phyloP scores from a whole-genome alignment of 2,888 invertebrate genomes.

The Cepaea hortensis region DNA sequence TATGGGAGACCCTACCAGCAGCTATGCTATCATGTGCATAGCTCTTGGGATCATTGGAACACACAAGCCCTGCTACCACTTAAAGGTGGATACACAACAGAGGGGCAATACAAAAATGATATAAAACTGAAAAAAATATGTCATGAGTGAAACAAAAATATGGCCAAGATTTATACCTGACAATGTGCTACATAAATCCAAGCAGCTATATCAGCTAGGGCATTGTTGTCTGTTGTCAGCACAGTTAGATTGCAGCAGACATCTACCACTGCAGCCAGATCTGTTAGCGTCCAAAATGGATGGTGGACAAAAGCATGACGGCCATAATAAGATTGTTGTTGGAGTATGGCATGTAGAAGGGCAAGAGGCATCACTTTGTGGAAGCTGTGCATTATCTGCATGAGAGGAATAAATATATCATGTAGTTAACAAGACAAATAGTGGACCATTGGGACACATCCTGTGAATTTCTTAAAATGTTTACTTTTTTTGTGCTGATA shows the following conservation, averaged over 20 bases:
- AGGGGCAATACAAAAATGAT: neutral
- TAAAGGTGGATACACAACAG: neutral
- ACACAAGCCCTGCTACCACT: too few relatives aligned
- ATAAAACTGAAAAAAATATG: neutral
- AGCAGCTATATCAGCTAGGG: constrained; percentile 58
- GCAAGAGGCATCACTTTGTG: constrained; percentile 64
- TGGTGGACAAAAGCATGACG: constrained; percentile 61
- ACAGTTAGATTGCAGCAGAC: constrained; percentile 61
- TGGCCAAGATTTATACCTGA: constrained; percentile 22
- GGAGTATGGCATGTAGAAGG: constrained; percentile 67
- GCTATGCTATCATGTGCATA: too few relatives aligned
- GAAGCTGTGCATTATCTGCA: constrained; percentile 51
- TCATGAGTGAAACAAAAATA: neutral
- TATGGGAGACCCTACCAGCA: too few relatives aligned
- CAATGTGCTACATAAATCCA: constrained; percentile 67
- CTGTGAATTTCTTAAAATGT: neutral
- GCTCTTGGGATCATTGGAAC: too few relatives aligned
- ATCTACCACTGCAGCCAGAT: constrained; percentile 67
- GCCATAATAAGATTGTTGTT: constrained; percentile 69
- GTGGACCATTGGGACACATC: neutral
- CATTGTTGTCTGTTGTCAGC: constrained; percentile 53
- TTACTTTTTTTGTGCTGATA: neutral
- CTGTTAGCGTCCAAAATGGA: constrained; percentile 68
- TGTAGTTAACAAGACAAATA: neutral
- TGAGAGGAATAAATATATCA: neutral